Base-by-base conservation (phyloP, 37 sponge, comb jelly and placozoan genomes). In the Spongilla lacustris region DNA sequence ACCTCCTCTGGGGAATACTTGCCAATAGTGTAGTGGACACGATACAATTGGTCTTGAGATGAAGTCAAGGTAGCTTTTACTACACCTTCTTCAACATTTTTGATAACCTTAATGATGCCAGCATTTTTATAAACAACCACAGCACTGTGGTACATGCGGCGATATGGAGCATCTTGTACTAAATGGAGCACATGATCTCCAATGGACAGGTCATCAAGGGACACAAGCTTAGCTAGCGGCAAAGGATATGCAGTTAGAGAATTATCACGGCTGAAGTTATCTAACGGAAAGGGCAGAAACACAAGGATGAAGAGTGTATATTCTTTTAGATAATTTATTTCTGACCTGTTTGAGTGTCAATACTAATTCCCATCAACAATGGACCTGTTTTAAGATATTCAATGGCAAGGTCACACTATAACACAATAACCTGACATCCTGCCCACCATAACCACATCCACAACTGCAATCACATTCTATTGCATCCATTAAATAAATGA, bases 111-210 rank as follows among this genome's bases (percentile, higher is more conserved):
- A 66, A 83, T 49, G 21, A 0, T 14, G 11, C 74, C 74, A 11
- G 28, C 33, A 12, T 4, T 24, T 30, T 27, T 71, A 0, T 50
- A 19, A 29, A 72, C 26, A 24, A 83, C 83, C 74, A 83, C 58
- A 27, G 58, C 83, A 24, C 73, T 69, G 0, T 50, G 49, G 58
- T 31, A 83, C 27, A 34, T 33, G 17, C 74, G 83, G 10, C 74
- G 74, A 38, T 73, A 74, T 30, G 83, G 83, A 17, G 50, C 24
- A 13, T 23, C 28, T 23, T 50, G 50, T 2, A 48, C 27, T 29
- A 41, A 66, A 66, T 26, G 74, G 10, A 83, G 50, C 21, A 83
- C 33, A 49, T 83, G 83, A 35, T 74, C 74, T 28, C 83, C 83
- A 31, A 8, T 2, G 4, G 48, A 36, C 0, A 76, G 33, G 36